These are phyloP conservation scores for Abrostola tripartita DNA, from an alignment of 2,888 invertebrate genomes.

Conservation along the genomic window DNA sequence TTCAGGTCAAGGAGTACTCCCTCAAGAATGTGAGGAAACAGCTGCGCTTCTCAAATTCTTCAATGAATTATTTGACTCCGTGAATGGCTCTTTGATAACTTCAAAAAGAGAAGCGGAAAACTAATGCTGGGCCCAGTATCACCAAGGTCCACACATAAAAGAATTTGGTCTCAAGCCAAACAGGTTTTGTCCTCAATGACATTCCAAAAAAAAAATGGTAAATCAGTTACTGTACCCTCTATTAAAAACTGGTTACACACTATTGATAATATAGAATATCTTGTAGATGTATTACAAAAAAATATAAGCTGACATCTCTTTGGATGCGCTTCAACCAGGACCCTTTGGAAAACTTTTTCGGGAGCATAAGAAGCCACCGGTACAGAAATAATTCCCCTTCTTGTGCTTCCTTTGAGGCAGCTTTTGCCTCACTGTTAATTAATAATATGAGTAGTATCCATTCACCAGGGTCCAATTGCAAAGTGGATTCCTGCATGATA, in stretches of 20 bases:
- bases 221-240: background rate
- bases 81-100: background rate
- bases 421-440: background rate
- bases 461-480: background rate
- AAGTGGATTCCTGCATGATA: background rate
- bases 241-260: background rate
- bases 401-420: constrained; percentile 1
- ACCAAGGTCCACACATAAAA: background rate
- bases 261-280: background rate
- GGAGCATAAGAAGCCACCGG: constrained; percentile 4
- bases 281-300: background rate
- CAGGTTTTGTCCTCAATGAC: background rate
- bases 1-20: background rate
- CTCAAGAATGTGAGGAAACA: background rate
- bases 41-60: background rate
- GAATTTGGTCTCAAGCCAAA: background rate
- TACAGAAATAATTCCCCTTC: constrained; percentile 5
- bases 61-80: background rate
- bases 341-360: constrained; percentile 10
- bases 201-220: background rate
- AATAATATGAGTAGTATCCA: constrained; percentile 3
- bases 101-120: background rate
- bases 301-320: background rate
- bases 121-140: background rate
- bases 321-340: constrained; percentile 7